A percentile compares a stretch with the other conserved stretches of the same genome.
Evolutionary conservation across 2,888 invertebrate genomes (phyloP).

Genomic region (Tanypteryx hageni): DNA sequence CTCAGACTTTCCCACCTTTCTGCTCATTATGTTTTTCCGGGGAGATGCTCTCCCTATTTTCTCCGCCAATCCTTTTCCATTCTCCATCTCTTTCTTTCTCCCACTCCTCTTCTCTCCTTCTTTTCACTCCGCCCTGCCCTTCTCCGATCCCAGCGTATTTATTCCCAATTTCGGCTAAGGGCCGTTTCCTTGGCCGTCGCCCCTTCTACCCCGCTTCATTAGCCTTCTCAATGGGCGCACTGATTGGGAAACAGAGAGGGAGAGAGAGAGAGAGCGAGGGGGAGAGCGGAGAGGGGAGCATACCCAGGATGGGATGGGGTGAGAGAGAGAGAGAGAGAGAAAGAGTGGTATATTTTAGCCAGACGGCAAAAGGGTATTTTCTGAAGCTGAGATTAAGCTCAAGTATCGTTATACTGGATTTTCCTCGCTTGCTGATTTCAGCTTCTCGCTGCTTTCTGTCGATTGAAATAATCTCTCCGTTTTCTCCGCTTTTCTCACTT

Average conservation of each 20-base stretch:
- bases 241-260: slow-evolving; percentile 10
- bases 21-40: neutral
- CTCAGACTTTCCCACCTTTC: neutral
- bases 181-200: neutral
- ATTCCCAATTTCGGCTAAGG: neutral
- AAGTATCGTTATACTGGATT: no score
- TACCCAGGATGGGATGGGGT: no score
- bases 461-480: no score
- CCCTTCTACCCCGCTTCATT: neutral
- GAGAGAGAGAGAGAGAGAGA: no score
- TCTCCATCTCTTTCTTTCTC: neutral
- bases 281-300: neutral
- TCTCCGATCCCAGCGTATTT: neutral
- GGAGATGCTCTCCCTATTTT: neutral
- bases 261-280: no score
- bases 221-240: neutral
- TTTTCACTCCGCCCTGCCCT: neutral
- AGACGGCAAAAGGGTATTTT: no score
- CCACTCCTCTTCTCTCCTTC: neutral
- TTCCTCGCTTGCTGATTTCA: no score
- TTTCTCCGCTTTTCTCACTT: no score
- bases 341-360: no score
- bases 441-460: no score
- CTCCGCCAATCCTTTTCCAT: neutral
- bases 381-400: no score